Evolutionary conservation across 2,113 vertebrate species (phyloP).

Genomic region (Microtus ochrogaster): DNA sequence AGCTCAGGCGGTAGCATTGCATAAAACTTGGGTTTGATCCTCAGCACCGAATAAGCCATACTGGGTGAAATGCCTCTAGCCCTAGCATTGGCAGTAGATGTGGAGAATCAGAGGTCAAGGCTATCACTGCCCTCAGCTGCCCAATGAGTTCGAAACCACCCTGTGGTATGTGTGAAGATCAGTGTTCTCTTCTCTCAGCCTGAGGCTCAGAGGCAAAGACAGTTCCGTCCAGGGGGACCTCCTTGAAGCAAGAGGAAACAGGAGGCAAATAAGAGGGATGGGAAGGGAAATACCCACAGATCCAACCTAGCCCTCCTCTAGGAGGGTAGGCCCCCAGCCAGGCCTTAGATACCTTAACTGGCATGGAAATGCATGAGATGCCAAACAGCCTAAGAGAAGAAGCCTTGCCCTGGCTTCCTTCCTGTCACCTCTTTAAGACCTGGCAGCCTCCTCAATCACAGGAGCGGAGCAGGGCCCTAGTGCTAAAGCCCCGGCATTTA

Average conservation of each 20-base stretch:
- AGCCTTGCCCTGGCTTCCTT: conserved; percentile 45
- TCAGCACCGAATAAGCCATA: background rate
- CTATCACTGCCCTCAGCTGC: background rate
- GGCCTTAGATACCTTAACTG: background rate
- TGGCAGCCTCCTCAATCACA: background rate
- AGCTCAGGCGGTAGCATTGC: background rate
- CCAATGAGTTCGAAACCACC: background rate
- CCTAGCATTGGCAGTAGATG: background rate
- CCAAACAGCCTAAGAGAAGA: background rate
- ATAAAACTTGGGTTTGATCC: too few relatives aligned
- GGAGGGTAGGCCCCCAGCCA: background rate
- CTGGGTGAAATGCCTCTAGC: background rate
- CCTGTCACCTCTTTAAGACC: conserved; percentile 5
- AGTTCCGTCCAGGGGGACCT: background rate
- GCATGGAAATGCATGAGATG: background rate
- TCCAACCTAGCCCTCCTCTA: too few relatives aligned
- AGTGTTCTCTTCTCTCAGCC: background rate
- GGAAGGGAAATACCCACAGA: background rate
- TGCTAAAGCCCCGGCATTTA: background rate
- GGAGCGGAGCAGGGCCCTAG: background rate
- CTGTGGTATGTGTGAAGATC: background rate
- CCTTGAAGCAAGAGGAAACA: background rate
- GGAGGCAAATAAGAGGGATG: background rate
- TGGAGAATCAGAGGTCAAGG: background rate
- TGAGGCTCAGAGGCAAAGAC: background rate